phyloP scores from a whole-genome alignment of 2,888 invertebrate species.

The Chrysina gloriosa region DNA sequence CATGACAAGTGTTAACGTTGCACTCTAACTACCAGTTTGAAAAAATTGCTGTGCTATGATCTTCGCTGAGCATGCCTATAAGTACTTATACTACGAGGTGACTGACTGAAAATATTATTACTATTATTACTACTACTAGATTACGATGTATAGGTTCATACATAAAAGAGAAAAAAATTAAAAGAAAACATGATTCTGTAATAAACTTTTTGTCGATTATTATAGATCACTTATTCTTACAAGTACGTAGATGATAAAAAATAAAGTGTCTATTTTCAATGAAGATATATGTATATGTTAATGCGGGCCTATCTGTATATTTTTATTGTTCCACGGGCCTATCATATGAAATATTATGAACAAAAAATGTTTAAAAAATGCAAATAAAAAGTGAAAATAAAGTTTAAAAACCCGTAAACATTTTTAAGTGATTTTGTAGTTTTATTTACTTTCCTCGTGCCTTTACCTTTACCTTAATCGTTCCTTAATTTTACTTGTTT shows the following conservation, averaged over 20 bases:
- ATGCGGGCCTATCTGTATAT: constrained; percentile 62
- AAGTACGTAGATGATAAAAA: constrained; percentile 53
- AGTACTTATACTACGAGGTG: constrained; percentile 61
- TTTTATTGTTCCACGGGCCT: constrained; percentile 63
- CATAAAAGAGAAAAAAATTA: constrained; percentile 40
- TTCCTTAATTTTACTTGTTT: constrained; percentile 13
- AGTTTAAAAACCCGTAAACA: constrained; percentile 44
- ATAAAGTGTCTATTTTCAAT: constrained; percentile 62
- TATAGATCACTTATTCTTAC: constrained; percentile 54
- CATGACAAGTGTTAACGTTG: constrained; percentile 29
- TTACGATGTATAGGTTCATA: constrained; percentile 21
- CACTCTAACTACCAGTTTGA: constrained; percentile 14
- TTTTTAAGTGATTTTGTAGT: constrained; percentile 42
- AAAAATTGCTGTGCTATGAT: constrained; percentile 28
- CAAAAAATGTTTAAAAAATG: constrained; percentile 61
- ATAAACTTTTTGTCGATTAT: constrained; percentile 39
- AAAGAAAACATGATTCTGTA: constrained; percentile 29
- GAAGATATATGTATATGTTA: constrained; percentile 62
- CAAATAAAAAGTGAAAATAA: constrained; percentile 47
- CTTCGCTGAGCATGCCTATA: constrained; percentile 51
- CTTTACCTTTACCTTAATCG: background rate
- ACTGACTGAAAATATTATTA: constrained; percentile 55
- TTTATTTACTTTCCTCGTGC: constrained; percentile 30
- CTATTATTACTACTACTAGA: constrained; percentile 44
- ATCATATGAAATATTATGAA: constrained; percentile 55